These are phyloP conservation scores for Polyploca ridens DNA, from an alignment of 2,888 invertebrate species.

Conservation along the genomic window DNA sequence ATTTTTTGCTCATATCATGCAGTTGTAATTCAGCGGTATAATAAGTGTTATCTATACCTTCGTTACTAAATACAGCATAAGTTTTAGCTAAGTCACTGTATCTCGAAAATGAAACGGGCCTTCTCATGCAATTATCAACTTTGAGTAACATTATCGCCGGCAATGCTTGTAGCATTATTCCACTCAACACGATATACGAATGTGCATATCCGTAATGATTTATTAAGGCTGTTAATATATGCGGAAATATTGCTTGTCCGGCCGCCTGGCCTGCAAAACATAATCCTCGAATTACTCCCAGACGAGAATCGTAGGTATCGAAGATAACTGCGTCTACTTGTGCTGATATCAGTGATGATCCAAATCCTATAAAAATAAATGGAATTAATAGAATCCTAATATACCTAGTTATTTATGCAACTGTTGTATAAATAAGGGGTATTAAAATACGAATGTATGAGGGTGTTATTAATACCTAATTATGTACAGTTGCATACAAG, in stretches of 20 bases:
- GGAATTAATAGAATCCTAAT: too few relatives aligned
- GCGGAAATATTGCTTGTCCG: conserved; percentile 75
- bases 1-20: conserved; percentile 71
- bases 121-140: conserved; percentile 55
- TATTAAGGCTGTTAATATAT: conserved; percentile 69
- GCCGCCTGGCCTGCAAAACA: conserved; percentile 76
- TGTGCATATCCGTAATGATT: conserved; percentile 67
- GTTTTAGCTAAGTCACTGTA: conserved; percentile 70
- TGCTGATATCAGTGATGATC: conserved; percentile 74
- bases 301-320: conserved; percentile 74
- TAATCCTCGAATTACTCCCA: conserved; percentile 66
- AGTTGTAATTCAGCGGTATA: conserved; percentile 72
- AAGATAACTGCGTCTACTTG: conserved; percentile 78
- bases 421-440: too few relatives aligned
- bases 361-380: conserved; percentile 65
- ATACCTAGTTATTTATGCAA: too few relatives aligned
- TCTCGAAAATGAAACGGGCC: conserved; percentile 64
- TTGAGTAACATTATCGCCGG: conserved; percentile 71
- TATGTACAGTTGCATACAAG: too few relatives aligned
- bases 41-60: conserved; percentile 50
- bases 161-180: conserved; percentile 71
- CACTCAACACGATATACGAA: conserved; percentile 67
- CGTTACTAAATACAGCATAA: conserved; percentile 70
- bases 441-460: too few relatives aligned
- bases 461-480: too few relatives aligned